phyloP scores from a whole-genome alignment of 2,888 invertebrate species.

The Dasysyrphus tricinctus region DNA sequence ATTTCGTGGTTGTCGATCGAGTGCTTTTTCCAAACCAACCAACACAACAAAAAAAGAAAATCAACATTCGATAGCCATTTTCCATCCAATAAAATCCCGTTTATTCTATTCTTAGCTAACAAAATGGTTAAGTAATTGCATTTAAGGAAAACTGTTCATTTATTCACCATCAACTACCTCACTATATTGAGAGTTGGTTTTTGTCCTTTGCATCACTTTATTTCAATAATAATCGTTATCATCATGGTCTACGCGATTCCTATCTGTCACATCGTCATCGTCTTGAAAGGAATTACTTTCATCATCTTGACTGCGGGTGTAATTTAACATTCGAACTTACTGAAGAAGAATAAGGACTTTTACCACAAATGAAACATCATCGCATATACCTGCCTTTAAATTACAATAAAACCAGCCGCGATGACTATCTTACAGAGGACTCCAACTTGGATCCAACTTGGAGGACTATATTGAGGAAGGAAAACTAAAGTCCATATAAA shows the following conservation, averaged over 20 bases:
- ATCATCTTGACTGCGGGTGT: slow-evolving; percentile 6
- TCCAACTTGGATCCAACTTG: not conserved
- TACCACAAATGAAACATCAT: slow-evolving; percentile 31
- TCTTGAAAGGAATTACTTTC: slow-evolving; percentile 53
- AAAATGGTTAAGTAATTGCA: slow-evolving; percentile 48
- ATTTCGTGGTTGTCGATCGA: too few relatives aligned
- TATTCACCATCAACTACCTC: slow-evolving; percentile 10
- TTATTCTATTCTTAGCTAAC: not conserved
- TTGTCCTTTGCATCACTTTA: slow-evolving; percentile 18
- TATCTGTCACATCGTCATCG: slow-evolving; percentile 49
- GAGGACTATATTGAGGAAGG: slow-evolving; percentile 14
- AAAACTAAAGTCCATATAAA: slow-evolving; percentile 44
- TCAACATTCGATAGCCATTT: not conserved
- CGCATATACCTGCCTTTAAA: slow-evolving; percentile 61
- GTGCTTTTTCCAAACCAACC: too few relatives aligned
- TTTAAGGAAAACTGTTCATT: slow-evolving; percentile 50
- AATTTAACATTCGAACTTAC: slow-evolving; percentile 47
- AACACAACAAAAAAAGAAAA: too few relatives aligned
- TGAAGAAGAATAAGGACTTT: slow-evolving; percentile 33
- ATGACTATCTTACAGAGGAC: too few relatives aligned
- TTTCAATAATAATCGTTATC: slow-evolving; percentile 22
- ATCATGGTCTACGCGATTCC: slow-evolving; percentile 39
- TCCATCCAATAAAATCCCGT: not conserved
- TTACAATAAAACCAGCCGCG: slow-evolving; percentile 1
- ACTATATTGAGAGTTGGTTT: not conserved